Evolutionary conservation across 1,140 invertebrate genomes (phyloP).

Genomic region (Drosophila hydei): DNA sequence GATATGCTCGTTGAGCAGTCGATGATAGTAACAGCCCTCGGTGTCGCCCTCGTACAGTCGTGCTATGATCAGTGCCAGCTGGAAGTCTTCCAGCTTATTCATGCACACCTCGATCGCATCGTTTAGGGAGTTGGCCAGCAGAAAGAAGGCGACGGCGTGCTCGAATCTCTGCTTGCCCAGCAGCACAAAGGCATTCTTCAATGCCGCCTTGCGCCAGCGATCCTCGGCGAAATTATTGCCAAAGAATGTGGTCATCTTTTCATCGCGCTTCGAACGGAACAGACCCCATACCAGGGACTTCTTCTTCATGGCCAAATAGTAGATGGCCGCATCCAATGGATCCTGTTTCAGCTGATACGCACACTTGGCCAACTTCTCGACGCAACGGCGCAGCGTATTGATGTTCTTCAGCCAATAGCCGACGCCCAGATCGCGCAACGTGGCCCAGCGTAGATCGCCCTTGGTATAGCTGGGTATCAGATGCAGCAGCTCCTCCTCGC

Average conservation of each 20-base stretch:
- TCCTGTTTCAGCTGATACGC: slow-evolving; percentile 95
- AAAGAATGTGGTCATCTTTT: slow-evolving; percentile 98
- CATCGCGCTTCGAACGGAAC: slow-evolving; percentile 94
- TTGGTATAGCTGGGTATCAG: slow-evolving; percentile 95
- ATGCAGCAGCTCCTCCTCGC: slow-evolving; percentile 96
- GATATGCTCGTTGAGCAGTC: slow-evolving; percentile 91
- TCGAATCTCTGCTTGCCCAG: slow-evolving; percentile 98
- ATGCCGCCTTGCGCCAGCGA: slow-evolving; percentile 97
- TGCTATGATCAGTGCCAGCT: slow-evolving; percentile 97
- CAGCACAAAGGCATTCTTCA: slow-evolving; percentile 98
- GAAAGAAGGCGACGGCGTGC: slow-evolving; percentile 97
- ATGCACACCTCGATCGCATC: slow-evolving; percentile 97
- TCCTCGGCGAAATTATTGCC: slow-evolving; percentile 96
- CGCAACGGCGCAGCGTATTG: slow-evolving; percentile 91
- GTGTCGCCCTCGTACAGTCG: slow-evolving; percentile 93
- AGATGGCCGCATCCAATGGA: slow-evolving; percentile 98
- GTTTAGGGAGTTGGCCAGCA: slow-evolving; percentile 95
- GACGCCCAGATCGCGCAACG: slow-evolving; percentile 94
- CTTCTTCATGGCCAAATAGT: slow-evolving; percentile 99
- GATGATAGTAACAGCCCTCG: slow-evolving; percentile 90
- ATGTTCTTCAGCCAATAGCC: slow-evolving; percentile 98
- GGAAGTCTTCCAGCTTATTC: slow-evolving; percentile 97
- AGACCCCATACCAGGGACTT: slow-evolving; percentile 98
- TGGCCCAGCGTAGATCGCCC: slow-evolving; percentile 94
- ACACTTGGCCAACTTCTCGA: slow-evolving; percentile 97